A percentile compares a stretch with the other conserved stretches of the same genome.
phyloP scores from a whole-genome alignment of 2,113 vertebrate species.

The Xenopus tropicalis region DNA sequence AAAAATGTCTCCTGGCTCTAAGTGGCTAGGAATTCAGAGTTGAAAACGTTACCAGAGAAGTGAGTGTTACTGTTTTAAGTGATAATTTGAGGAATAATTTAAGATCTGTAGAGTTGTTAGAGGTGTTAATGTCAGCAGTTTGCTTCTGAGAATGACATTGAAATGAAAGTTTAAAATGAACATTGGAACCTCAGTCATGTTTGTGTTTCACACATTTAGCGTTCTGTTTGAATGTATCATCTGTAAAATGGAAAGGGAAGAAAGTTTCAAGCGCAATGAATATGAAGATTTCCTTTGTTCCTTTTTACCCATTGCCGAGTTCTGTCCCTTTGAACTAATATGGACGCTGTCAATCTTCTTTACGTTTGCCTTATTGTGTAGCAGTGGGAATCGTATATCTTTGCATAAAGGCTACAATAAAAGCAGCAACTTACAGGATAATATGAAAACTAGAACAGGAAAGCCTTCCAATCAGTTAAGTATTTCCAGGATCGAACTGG shows the following conservation, averaged over 20 bases:
- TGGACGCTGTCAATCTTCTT: constrained; percentile 2
- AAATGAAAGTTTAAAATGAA: constrained; percentile 10
- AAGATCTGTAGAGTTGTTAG: background rate
- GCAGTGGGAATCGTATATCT: background rate
- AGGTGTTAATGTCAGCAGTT: constrained; percentile 13
- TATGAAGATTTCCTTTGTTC: constrained; percentile 16
- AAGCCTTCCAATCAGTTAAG: no score
- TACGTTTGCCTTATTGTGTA: background rate
- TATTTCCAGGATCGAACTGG: no score
- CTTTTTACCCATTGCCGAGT: background rate
- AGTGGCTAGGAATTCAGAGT: no score
- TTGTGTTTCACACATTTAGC: background rate
- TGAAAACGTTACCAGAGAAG: no score
- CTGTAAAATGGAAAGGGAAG: background rate
- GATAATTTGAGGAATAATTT: constrained; percentile 8
- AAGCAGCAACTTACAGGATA: no score
- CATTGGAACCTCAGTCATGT: constrained; percentile 3
- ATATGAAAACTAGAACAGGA: no score
- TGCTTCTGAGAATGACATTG: constrained; percentile 10
- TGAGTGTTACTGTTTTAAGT: background rate
- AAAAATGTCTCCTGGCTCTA: no score
- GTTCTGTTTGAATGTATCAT: background rate
- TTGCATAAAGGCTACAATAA: background rate
- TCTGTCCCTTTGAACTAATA: background rate
- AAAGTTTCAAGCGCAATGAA: background rate